Base-by-base conservation (phyloP, 92 coral and sea anemone genomes). In the Actinostola sp. region DNA sequence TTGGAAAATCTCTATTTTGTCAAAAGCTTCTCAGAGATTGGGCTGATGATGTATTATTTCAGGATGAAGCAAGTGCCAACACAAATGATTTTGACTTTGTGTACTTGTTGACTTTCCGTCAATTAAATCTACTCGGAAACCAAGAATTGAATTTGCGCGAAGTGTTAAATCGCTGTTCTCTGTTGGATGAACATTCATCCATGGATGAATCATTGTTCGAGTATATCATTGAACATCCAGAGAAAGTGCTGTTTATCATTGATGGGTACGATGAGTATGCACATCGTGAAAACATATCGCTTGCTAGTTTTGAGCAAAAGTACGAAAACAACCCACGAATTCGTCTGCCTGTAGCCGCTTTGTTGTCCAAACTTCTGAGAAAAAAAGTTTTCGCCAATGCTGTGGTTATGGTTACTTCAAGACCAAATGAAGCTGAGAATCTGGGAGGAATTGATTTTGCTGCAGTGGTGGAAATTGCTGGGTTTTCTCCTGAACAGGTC, bases 241-340 rank as follows among this genome's bases (percentile, higher is more conserved):
- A 77, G 7, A 34, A 64, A 24, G 79, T 83, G 13, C 50, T 83
- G 23, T 68, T 83, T 16, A 41, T 82, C 42, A 1, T 82, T 14
- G 82, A 82, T 34, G 87, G 87, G 21, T 75, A 25, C 35, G 88
- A 83, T 39, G 89, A 84, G 42, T 84, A 66, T 72, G 30, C 25
- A n/a, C 49, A 59, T 46, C 63, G 64, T 32, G 20, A 19, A 31
- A 54, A 42, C n/a, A 26, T 51, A 56, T 24, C 23, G 50, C 27
- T 30, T 19, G 10, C 25, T 20, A 16, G 27, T 9, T 41, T 53
- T 32, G 66, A 77, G 5, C 24, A 71, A 67, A 69, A 45, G 11
- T 67, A 67, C 31, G 39, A 36, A 55, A 77, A 77, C n/a, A 25
- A 27, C 67, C 39, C 60, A 11, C 56, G 56, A 11, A 8, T 49